Evolutionary conservation across 2,888 invertebrate genomes (phyloP), one percentile per base, ranked within the genome.

Genomic region (Azorinus chamasolen): DNA sequence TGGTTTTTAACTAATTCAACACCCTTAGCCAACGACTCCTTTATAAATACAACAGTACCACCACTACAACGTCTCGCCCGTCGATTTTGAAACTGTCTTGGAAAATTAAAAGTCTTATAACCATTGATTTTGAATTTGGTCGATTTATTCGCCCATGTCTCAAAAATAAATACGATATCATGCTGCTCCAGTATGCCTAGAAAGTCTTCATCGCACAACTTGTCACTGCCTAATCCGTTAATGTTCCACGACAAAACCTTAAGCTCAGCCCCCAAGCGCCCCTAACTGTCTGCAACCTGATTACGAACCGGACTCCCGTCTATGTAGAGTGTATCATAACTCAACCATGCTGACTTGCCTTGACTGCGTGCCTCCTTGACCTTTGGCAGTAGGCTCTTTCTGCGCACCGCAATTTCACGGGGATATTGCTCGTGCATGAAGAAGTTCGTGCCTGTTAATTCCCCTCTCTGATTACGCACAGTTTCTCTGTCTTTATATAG

Each of bases 151-250:
- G 65, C 37, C 55, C 65, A 65, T n/a, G 65, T 25, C 32, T 65
- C 65, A 27, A 43, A 65, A 8, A 65, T 27, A 55, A 65, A 65
- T 6, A 65, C 45, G 25, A 65, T 65, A 45, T 39, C 24, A 45
- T 45, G 45, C n/a, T 45, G n/a, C n/a, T 20, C 4, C 45, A 45
- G 14, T 45, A 18, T 10, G 10, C 32, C 32, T 10, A 32, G 10
- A 32, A 32, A 32, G 4, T 32, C 32, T 4, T 10, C 10, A 32
- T 32, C 32, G 32, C 32, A 4, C 32, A 32, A 32, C 32, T 32
- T 32, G 32, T 32, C 32, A 32, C 32, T 32, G 32, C 32, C 32
- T 6, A 32, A 10, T 32, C 32, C 32, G 10, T 32, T 4, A 32
- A 32, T 32, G 32, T 32, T 32, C 32, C 32, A 32, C 10, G 4